Base-by-base conservation (phyloP, 1,140 invertebrate genomes). In the Pemphigus obesinymphae region DNA sequence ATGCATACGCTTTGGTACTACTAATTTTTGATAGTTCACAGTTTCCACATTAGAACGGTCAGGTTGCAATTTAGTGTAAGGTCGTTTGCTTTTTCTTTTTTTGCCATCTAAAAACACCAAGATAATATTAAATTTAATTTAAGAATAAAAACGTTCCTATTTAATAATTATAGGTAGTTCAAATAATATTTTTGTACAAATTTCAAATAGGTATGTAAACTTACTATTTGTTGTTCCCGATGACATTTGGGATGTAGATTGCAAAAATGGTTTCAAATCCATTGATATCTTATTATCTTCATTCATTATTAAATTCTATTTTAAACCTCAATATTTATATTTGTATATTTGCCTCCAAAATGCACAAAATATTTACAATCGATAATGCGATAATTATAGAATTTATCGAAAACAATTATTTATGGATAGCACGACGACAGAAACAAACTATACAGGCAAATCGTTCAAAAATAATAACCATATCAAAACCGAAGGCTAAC, bases 1-100 rank as follows among this genome's bases (percentile, higher is more conserved):
- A 80, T 90, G 86, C 90, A 91, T 91, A 1, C 89, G 87, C 83
- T 88, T 87, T 6, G 90, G 90, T 13, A 90, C 90, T 11, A 90
- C 89, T 7, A 90, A 84, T 82, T 88, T 88, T 80, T 89, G 89
- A 81, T 89, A 89, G 13, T 15, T 63, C 3, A 80, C 55, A 29
- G 76, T 80, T 80, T 80, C 76, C 5, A 63, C 8, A 10, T 63
- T 61, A 10, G 55, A 29, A 40, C 55, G 76, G 13, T 80, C 76
- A 13, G 37, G 55, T 31, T 63, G n/a, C n/a, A 34, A 11, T 80
- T 80, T 80, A 6, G 53, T 26, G 13, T 80, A 80, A 31, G 76
- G 37, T n/a, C 76, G 20, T 80, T 80, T 80, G 23, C 10, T 80
- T 45, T 29, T 80, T 80, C 31, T 80, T 43, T 80, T 63, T 29